Evolutionary conservation across 2,888 invertebrate species (phyloP), one percentile per base, ranked within the genome.

Genomic region (Agonopterix arenella): DNA sequence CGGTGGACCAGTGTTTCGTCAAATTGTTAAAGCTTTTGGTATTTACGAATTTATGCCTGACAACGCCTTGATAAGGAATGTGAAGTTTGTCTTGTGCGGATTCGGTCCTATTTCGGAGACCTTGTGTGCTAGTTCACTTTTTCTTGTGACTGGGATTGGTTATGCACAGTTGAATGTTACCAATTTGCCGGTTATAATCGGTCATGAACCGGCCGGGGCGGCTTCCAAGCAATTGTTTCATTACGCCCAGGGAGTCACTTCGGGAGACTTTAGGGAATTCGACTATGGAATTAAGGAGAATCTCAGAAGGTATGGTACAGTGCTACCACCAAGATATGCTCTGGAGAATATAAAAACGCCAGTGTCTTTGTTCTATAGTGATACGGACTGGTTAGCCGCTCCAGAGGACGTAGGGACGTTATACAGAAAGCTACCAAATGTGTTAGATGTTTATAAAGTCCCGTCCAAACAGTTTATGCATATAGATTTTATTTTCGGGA

Each of bases 21-120:
- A 57, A 8, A 46, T 73, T 4, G 40, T 66, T n/a, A 72, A 76
- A 42, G 52, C 74, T 40, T 53, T 93, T 52, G 92, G 93, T 0
- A 44, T 86, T 0, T 68, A 92, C 53, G 94, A 95, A 65, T 93
- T 96, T 58, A 62, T 92, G 10, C 94, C 95, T 0, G 91, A 90
- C 44, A 80, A 73, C 48, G 70, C 73, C 2, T 73, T 93, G 9
- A 70, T 91, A 45, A 77, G 72, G 3, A 64, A 78, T 11, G 66
- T 91, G 44, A 90, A 90, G 52, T 51, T 64, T 13, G 16, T 75
- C 0, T 59, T 90, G 36, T 92, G 92, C 58, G 80, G 80, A 0
- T 70, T 75, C 36, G 78, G 77, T 1, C 73, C 81, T 0, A 59
- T 85, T 1, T 72, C 88, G 0, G 88, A 90, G 52, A 68, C 83